Evolutionary conservation across 2,797 vertebrate species (phyloP).

Genomic region (Myotis daubentonii): DNA sequence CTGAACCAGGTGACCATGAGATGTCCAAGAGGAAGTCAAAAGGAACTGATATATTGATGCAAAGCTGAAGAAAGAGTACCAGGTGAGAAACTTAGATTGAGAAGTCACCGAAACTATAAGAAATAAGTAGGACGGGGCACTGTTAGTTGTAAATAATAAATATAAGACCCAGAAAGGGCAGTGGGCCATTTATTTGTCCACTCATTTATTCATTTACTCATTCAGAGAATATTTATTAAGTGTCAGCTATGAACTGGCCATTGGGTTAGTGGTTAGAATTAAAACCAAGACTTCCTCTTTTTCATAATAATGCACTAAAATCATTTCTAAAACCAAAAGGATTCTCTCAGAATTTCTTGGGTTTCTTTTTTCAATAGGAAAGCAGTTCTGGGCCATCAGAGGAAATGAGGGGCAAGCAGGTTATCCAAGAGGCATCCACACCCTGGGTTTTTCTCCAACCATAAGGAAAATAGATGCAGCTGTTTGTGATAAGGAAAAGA

Average conservation of each 20-base stretch:
- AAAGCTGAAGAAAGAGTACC: neutral
- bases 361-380: conserved; percentile 68
- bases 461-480: conserved; percentile 87
- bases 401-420: conserved; percentile 81
- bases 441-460: conserved; percentile 84
- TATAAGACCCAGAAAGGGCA: neutral
- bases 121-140: neutral
- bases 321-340: neutral
- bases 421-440: conserved; percentile 86
- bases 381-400: conserved; percentile 86
- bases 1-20: neutral
- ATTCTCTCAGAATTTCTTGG: neutral
- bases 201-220: neutral
- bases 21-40: neutral
- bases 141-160: neutral
- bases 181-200: neutral
- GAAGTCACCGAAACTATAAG: neutral
- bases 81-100: neutral
- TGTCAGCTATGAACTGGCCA: neutral
- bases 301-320: neutral
- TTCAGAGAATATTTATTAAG: neutral
- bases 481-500: conserved; percentile 82
- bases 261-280: neutral
- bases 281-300: neutral
- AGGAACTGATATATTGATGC: neutral